A percentile compares a stretch with the other conserved stretches of the same genome.
These are phyloP conservation scores for Hippasteria phrygiana DNA, from an alignment of 53 echinoderm and acorn worm genomes.

Conservation along the genomic window DNA sequence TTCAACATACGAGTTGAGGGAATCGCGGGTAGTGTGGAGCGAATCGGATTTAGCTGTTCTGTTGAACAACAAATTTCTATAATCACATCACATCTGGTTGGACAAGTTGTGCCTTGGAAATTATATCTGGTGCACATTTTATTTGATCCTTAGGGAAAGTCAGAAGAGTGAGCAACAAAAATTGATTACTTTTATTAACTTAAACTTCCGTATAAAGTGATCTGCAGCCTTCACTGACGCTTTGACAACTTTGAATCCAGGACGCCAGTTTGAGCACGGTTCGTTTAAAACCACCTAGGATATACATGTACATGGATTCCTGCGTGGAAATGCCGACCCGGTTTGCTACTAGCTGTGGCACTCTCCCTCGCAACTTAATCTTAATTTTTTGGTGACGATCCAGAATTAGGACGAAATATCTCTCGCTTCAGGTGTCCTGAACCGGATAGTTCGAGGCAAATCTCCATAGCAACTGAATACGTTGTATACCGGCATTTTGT, in stretches of 20 bases:
- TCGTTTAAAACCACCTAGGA: too few relatives aligned
- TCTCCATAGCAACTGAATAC: conserved; percentile 29
- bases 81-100: background rate
- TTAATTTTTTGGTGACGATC: background rate
- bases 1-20: background rate
- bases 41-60: background rate
- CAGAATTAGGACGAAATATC: background rate
- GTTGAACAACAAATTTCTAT: background rate
- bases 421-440: background rate
- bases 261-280: too few relatives aligned
- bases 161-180: background rate
- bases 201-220: too few relatives aligned
- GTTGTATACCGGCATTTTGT: background rate
- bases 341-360: too few relatives aligned
- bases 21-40: background rate
- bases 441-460: background rate
- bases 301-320: too few relatives aligned
- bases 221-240: too few relatives aligned
- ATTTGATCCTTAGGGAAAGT: background rate
- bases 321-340: too few relatives aligned
- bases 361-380: too few relatives aligned
- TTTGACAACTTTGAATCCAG: too few relatives aligned
- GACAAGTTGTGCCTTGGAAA: background rate
- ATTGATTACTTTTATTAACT: too few relatives aligned
- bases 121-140: background rate